Evolutionary conservation across 1,140 invertebrate genomes (phyloP).

Genomic region (Drosophila takahashii): DNA sequence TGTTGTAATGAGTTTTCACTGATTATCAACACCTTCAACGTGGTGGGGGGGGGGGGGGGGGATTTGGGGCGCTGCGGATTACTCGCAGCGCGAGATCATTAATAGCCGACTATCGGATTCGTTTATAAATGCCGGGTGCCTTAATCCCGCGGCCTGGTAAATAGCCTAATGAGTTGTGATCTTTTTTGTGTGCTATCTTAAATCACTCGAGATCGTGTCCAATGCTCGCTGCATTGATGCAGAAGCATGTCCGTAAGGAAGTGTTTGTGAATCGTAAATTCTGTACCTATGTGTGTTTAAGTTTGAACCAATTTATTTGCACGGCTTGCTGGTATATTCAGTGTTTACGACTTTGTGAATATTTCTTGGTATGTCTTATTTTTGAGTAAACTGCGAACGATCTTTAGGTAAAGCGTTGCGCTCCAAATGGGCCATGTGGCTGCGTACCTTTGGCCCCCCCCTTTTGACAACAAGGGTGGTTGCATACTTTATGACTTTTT

Average conservation of each 20-base stretch:
- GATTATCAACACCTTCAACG: slow-evolving; percentile 70
- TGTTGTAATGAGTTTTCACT: slow-evolving; percentile 77
- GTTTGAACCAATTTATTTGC: slow-evolving; percentile 68
- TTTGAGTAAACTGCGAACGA: slow-evolving; percentile 50
- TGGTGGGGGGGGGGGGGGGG: no score
- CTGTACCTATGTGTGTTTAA: slow-evolving; percentile 25
- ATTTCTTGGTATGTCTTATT: slow-evolving; percentile 38
- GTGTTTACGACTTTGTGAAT: slow-evolving; percentile 62
- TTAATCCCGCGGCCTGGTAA: slow-evolving; percentile 23
- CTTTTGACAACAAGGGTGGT: no score
- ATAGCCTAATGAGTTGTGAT: slow-evolving; percentile 76
- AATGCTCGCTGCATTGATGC: slow-evolving; percentile 4
- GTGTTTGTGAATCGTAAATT: slow-evolving; percentile 41
- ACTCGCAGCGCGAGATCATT: slow-evolving; percentile 49
- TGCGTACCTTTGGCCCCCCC: no score
- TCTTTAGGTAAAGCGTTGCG: slow-evolving; percentile 22
- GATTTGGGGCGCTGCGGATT: neutral
- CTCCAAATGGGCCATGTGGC: slow-evolving; percentile 13
- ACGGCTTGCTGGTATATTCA: slow-evolving; percentile 7
- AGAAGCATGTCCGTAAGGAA: slow-evolving; percentile 28
- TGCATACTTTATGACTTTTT: no score
- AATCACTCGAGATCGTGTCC: slow-evolving; percentile 42
- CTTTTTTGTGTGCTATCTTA: slow-evolving; percentile 38
- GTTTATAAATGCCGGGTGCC: slow-evolving; percentile 66
- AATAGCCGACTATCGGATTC: slow-evolving; percentile 60